These are phyloP conservation scores for Metallyticus violacea DNA, from an alignment of 2,888 invertebrate species.

Conservation along the genomic window DNA sequence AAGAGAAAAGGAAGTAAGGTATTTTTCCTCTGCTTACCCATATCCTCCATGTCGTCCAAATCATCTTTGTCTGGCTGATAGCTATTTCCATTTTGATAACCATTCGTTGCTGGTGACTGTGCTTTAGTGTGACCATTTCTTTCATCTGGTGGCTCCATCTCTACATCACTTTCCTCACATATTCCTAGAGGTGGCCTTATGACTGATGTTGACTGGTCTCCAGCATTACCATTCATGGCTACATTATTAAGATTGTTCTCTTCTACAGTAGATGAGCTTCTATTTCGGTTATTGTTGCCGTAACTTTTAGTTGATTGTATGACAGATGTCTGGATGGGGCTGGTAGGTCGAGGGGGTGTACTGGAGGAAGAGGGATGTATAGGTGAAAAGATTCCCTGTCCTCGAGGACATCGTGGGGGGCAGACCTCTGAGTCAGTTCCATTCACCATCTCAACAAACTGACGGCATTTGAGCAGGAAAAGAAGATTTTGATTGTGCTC, in stretches of 20 bases:
- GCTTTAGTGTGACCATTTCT: slow-evolving; percentile 45
- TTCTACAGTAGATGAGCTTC: slow-evolving; percentile 45
- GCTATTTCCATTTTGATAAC: slow-evolving; percentile 61
- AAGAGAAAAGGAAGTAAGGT: no score
- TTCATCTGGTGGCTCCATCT: slow-evolving; percentile 50
- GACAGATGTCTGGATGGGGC: slow-evolving; percentile 55
- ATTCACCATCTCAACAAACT: slow-evolving; percentile 98
- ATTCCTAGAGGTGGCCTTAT: slow-evolving; percentile 38
- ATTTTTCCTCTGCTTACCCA: slow-evolving; percentile 59
- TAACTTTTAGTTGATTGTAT: slow-evolving; percentile 72
- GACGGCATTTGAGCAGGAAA: slow-evolving; percentile 95
- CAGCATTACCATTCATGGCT: slow-evolving; percentile 47
- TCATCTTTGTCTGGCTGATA: slow-evolving; percentile 52
- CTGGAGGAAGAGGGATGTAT: slow-evolving; percentile 31
- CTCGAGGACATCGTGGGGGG: slow-evolving; percentile 45
- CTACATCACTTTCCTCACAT: slow-evolving; percentile 54
- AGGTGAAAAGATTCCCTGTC: slow-evolving; percentile 43
- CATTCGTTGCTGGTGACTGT: slow-evolving; percentile 44
- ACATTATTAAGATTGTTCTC: slow-evolving; percentile 54
- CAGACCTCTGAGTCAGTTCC: slow-evolving; percentile 74
- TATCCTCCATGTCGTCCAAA: slow-evolving; percentile 67
- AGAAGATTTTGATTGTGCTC: slow-evolving; percentile 87
- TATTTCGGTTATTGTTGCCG: slow-evolving; percentile 34
- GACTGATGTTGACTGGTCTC: slow-evolving; percentile 16
- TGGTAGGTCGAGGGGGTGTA: slow-evolving; percentile 38